Evolutionary conservation across 2,888 invertebrate genomes (phyloP).

Genomic region (Campoletis raptor): DNA sequence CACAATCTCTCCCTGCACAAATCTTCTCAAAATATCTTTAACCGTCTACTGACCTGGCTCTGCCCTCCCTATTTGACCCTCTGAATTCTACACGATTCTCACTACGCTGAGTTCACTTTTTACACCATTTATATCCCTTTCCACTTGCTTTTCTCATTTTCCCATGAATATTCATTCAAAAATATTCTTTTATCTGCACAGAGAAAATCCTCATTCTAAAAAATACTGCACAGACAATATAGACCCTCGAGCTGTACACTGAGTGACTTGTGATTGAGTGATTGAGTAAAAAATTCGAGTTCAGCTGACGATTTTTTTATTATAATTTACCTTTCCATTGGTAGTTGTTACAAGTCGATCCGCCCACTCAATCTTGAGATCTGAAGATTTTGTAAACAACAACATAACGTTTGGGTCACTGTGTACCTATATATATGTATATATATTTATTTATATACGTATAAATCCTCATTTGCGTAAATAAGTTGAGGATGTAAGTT

Average conservation of each 20-base stretch:
- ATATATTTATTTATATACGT: too few relatives aligned
- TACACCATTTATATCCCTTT: not conserved
- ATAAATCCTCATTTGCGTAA: too few relatives aligned
- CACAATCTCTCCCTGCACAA: conserved; percentile 43
- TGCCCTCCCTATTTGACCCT: conserved; percentile 52
- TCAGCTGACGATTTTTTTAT: too few relatives aligned
- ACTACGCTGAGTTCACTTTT: conserved; percentile 34
- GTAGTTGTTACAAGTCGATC: too few relatives aligned
- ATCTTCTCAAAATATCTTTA: conserved; percentile 69
- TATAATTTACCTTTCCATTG: too few relatives aligned
- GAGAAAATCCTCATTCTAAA: not conserved
- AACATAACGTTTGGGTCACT: too few relatives aligned
- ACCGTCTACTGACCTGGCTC: conserved; percentile 54
- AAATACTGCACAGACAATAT: not conserved
- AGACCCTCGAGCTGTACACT: too few relatives aligned
- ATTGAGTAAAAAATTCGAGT: too few relatives aligned
- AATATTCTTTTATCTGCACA: not conserved
- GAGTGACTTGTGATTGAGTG: too few relatives aligned
- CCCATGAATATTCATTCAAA: not conserved
- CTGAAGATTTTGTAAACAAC: too few relatives aligned
- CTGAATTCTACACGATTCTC: conserved; percentile 15
- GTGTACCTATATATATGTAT: too few relatives aligned
- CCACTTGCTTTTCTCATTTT: not conserved
- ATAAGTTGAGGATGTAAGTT: conserved; percentile 15
- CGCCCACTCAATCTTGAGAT: too few relatives aligned